A percentile compares a stretch with the other conserved stretches of the same genome.
Conservation (phyloP, 1,140 invertebrate genomes). For the Orchesella cincta region DNA sequence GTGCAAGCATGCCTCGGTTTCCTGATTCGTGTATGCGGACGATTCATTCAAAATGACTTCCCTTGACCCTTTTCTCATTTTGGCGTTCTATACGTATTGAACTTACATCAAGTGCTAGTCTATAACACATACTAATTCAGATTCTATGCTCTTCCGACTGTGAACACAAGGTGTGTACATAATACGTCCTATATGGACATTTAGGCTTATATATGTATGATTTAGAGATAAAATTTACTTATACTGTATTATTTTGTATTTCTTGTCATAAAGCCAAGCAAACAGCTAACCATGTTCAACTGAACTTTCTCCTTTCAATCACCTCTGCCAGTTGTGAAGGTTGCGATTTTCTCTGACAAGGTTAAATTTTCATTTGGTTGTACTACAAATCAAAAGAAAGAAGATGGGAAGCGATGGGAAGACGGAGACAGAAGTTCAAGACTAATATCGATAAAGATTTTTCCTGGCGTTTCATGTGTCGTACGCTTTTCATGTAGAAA, state of each 20-base stretch:
- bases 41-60: neutral
- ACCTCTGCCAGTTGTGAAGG: constrained; percentile 3
- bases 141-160: too few species aligned
- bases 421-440: neutral
- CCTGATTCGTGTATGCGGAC: neutral
- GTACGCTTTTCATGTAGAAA: neutral
- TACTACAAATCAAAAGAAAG: neutral
- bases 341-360: constrained; percentile 20
- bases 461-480: neutral
- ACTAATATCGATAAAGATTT: neutral
- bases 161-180: too few species aligned
- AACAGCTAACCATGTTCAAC: neutral
- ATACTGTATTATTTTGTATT: too few species aligned
- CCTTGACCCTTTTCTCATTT: neutral
- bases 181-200: too few species aligned
- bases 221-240: too few species aligned
- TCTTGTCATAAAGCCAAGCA: constrained; percentile 8
- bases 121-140: too few species aligned
- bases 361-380: constrained; percentile 2
- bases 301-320: constrained; percentile 18
- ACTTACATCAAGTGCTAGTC: too few species aligned
- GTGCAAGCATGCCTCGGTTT: too few species aligned
- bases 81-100: too few species aligned
- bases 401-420: neutral
- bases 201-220: too few species aligned